Evolutionary conservation across 2,113 vertebrate species (phyloP).

Genomic region (Okapia johnstoni): DNA sequence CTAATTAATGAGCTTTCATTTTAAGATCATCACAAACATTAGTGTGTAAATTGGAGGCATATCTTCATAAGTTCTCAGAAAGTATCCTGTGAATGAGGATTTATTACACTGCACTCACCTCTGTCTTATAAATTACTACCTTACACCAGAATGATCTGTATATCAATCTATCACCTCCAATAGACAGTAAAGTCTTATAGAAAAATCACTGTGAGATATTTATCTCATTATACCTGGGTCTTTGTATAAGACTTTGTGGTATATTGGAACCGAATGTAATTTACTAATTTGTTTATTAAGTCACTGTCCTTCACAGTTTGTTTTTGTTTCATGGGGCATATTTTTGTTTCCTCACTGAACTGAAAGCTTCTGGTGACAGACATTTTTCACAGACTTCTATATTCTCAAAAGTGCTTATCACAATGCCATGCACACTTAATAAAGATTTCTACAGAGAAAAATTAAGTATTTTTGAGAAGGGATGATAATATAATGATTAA

Average conservation of each 20-base stretch:
- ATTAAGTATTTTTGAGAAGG: background rate
- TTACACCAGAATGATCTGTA: background rate
- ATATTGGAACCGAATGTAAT: background rate
- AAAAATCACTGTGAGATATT: background rate
- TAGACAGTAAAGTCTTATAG: background rate
- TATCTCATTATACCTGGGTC: background rate
- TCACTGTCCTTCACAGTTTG: background rate
- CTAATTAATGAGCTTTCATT: background rate
- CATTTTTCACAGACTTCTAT: background rate
- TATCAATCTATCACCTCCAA: background rate
- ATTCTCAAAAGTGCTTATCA: background rate
- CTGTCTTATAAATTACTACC: conserved; percentile 6
- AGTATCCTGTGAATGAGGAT: background rate
- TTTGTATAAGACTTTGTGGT: background rate
- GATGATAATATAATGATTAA: background rate
- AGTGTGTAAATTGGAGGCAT: background rate
- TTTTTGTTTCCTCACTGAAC: background rate
- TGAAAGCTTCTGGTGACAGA: background rate
- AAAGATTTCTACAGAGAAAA: background rate
- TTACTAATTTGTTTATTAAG: background rate
- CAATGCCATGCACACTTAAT: background rate
- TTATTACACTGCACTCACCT: background rate
- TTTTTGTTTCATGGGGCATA: background rate
- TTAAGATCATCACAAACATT: background rate
- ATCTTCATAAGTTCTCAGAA: conserved; percentile 18